Conservation (phyloP, 2,797 vertebrate genomes). For the Periophthalmus magnuspinnatus region DNA sequence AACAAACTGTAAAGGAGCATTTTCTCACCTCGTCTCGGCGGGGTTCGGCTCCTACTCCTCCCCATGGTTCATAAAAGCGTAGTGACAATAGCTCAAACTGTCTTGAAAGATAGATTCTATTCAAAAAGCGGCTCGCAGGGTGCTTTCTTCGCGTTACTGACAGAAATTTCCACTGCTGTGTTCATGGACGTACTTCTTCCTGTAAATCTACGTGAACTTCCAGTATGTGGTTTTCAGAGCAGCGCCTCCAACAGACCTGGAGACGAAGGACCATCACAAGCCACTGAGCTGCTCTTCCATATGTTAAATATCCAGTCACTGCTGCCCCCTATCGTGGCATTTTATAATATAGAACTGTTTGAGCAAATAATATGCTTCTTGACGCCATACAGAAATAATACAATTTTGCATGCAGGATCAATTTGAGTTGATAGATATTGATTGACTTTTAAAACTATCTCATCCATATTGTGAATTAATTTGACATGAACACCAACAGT, state of each 20-base stretch:
- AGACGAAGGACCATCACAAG: not conserved
- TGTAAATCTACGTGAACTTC: not conserved
- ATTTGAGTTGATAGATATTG: too few species aligned
- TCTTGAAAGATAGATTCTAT: not conserved
- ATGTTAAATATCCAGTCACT: too few species aligned
- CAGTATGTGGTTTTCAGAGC: not conserved
- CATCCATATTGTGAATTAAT: too few species aligned
- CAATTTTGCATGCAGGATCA: too few species aligned
- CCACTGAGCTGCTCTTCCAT: too few species aligned
- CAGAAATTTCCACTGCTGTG: not conserved
- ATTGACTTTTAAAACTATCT: too few species aligned
- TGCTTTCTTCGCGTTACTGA: not conserved
- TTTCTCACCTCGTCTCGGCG: constrained; percentile 74
- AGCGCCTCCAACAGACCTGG: constrained; percentile 32
- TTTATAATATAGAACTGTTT: too few species aligned
- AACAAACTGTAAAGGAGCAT: not conserved
- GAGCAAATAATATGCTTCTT: too few species aligned
- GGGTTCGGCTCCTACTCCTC: constrained; percentile 76
- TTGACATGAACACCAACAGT: too few species aligned
- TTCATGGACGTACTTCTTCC: constrained; percentile 23
- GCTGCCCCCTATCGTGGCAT: too few species aligned
- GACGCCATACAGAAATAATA: too few species aligned
- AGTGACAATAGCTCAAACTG: not conserved
- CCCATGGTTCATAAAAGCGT: constrained; percentile 56
- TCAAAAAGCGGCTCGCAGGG: fast-evolving